phyloP scores from a whole-genome alignment of 2,888 invertebrate species.

The Tuta absoluta region DNA sequence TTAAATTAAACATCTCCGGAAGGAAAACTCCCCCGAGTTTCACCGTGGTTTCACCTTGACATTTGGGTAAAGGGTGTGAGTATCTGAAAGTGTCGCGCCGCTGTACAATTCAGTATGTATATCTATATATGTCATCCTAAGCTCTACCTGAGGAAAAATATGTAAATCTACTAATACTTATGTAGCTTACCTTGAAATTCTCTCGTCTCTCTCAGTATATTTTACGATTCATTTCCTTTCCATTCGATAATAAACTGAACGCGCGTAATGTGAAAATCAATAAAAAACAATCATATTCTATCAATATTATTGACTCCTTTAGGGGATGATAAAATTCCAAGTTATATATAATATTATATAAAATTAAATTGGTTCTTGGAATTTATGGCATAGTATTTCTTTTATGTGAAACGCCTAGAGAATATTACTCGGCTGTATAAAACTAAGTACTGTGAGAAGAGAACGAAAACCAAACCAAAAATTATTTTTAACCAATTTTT shows the following conservation, averaged over 20 bases:
- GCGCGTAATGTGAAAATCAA: not conserved
- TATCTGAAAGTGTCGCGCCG: not conserved
- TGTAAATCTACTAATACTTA: conserved; percentile 18
- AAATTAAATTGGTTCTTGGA: not conserved
- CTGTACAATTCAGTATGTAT: not conserved
- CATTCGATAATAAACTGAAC: not conserved
- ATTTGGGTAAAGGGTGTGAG: conserved; percentile 3
- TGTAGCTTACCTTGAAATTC: not conserved
- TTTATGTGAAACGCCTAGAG: not conserved
- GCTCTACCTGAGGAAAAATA: conserved; percentile 15
- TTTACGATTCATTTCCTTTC: not conserved
- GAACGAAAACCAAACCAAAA: no score
- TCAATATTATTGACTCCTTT: conserved; percentile 5
- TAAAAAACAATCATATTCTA: conserved; percentile 8
- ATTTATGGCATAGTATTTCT: conserved; percentile 4
- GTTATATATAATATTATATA: not conserved
- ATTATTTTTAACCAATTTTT: no score
- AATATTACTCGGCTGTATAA: not conserved
- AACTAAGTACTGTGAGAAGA: not conserved
- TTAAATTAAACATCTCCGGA: not conserved
- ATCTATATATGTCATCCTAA: conserved; percentile 10
- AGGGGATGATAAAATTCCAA: not conserved
- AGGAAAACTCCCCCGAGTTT: not conserved
- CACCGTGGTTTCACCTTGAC: conserved; percentile 9
- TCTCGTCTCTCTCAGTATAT: not conserved